phyloP scores from a whole-genome alignment of 2,113 vertebrate genomes.

The Oncorhynchus gorbuscha region DNA sequence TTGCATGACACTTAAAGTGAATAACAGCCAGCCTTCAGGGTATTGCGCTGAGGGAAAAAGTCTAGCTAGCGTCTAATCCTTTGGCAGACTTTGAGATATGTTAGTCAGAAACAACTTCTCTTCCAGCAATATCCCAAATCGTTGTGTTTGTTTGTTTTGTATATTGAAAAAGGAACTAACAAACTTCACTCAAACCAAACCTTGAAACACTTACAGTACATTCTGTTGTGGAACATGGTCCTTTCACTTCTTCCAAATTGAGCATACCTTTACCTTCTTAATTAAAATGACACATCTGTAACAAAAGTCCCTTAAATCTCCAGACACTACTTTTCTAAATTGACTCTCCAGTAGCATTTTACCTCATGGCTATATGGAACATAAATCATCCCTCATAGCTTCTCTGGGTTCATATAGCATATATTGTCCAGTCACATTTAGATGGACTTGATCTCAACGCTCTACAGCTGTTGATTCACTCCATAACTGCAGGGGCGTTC shows the following conservation, averaged over 20 bases:
- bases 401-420: slow-evolving; percentile 10
- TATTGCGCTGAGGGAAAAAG: neutral
- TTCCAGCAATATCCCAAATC: neutral
- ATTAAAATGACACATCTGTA: neutral
- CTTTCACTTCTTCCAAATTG: neutral
- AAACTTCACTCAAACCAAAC: neutral
- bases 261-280: neutral
- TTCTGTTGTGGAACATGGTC: neutral
- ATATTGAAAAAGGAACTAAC: too few relatives aligned
- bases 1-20: neutral
- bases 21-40: neutral
- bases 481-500: neutral
- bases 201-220: neutral
- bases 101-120: neutral
- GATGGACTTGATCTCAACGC: neutral
- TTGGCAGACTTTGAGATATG: neutral
- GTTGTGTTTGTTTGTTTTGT: neutral
- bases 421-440: slow-evolving; percentile 25
- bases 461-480: slow-evolving; percentile 12
- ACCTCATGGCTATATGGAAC: neutral
- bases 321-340: neutral
- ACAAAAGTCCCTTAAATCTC: neutral
- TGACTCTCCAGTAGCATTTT: neutral
- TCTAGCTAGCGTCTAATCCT: neutral
- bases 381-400: slow-evolving; percentile 12